Percentiles rank a stretch among this genome's conserved stretches.
phyloP scores from a whole-genome alignment of 2,888 invertebrate species.

The Ptilodon capucinus region DNA sequence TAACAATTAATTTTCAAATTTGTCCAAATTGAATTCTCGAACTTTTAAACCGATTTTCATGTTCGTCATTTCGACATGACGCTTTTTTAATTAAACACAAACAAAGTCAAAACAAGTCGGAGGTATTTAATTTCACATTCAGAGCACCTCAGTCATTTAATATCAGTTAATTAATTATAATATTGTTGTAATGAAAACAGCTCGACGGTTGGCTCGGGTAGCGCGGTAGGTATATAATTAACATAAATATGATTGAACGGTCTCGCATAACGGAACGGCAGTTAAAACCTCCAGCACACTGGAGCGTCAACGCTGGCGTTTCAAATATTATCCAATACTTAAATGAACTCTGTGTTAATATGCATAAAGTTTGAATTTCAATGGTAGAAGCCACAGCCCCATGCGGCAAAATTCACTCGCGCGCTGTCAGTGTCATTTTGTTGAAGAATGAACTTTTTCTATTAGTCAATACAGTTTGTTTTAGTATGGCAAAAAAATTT shows the following conservation, averaged over 20 bases:
- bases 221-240: neutral
- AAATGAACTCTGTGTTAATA: too few species aligned
- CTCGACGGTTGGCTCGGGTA: neutral
- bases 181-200: slow-evolving; percentile 1
- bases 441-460: too few species aligned
- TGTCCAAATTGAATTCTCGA: neutral
- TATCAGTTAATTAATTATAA: slow-evolving; percentile 1
- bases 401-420: too few species aligned
- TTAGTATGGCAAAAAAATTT: too few species aligned
- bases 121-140: neutral
- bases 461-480: too few species aligned
- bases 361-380: too few species aligned
- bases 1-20: too few species aligned
- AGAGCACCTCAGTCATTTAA: neutral
- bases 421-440: too few species aligned
- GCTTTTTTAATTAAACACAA: neutral
- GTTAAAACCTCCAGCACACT: too few species aligned
- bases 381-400: too few species aligned
- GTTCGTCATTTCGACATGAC: neutral
- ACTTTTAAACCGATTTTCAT: neutral
- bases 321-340: too few species aligned
- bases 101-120: neutral
- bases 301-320: too few species aligned
- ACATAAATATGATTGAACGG: slow-evolving; percentile 1
- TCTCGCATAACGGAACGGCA: neutral